phyloP scores from a whole-genome alignment of 1,140 invertebrate species.

The Megathymus violae region DNA sequence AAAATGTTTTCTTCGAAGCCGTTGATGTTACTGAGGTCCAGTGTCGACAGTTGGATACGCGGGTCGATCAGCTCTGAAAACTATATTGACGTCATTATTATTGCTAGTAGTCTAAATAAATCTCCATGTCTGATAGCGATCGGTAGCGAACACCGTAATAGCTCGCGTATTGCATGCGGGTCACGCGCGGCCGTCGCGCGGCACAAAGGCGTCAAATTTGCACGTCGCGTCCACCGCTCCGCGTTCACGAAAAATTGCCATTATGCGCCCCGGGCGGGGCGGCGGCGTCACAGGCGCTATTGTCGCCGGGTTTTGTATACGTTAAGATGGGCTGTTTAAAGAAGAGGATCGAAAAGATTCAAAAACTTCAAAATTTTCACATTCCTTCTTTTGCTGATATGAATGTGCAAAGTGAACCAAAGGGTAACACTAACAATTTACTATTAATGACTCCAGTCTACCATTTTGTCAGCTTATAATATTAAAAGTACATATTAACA shows the following conservation, averaged over 20 bases:
- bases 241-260: slow-evolving; percentile 79
- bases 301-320: slow-evolving; percentile 6
- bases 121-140: slow-evolving; percentile 27
- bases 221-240: slow-evolving; percentile 66
- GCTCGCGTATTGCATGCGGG: slow-evolving; percentile 54
- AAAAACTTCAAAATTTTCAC: too few species aligned
- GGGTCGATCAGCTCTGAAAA: too few species aligned
- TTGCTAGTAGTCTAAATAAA: slow-evolving; percentile 9
- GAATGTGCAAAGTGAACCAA: too few species aligned
- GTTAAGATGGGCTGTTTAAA: slow-evolving; percentile 23
- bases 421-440: too few species aligned
- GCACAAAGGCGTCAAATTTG: slow-evolving; percentile 81
- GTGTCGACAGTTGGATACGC: too few species aligned
- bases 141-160: slow-evolving; percentile 33
- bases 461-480: too few species aligned
- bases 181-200: slow-evolving; percentile 61
- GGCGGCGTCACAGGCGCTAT: slow-evolving; percentile 50
- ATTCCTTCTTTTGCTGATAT: too few species aligned
- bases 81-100: neutral
- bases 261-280: slow-evolving; percentile 63
- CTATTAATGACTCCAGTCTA: too few species aligned
- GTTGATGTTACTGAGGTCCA: too few species aligned
- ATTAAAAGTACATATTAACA: too few species aligned
- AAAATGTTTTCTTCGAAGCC: too few species aligned
- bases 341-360: too few species aligned